Evolutionary conservation across 1,140 invertebrate species (phyloP).

Genomic region (roundworm (Caenorhabditis elegans)): WBcel235 BX284604.4:2177501-2178000

Average conservation of each 20-base stretch:
- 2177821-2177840: neutral
- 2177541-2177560: neutral
- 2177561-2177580: constrained; percentile 14
- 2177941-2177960: neutral
- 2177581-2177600: neutral
- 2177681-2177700: neutral
- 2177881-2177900: neutral
- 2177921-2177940: neutral
- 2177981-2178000: too few relatives aligned
- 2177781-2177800: neutral
- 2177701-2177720: neutral
- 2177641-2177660: too few relatives aligned
- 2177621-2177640: too few relatives aligned
- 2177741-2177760: neutral
- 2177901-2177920: neutral
- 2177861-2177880: neutral
- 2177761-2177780: neutral
- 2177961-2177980: neutral
- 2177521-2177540: neutral
- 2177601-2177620: neutral
- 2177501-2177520: neutral
- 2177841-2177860: too few relatives aligned
- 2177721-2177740: neutral
- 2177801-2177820: neutral
- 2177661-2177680: too few relatives aligned